Evolutionary conservation across 30 jellyfish, hydroid and myxozoan species (phyloP).

Genomic region (Hydractinia echinata): DNA sequence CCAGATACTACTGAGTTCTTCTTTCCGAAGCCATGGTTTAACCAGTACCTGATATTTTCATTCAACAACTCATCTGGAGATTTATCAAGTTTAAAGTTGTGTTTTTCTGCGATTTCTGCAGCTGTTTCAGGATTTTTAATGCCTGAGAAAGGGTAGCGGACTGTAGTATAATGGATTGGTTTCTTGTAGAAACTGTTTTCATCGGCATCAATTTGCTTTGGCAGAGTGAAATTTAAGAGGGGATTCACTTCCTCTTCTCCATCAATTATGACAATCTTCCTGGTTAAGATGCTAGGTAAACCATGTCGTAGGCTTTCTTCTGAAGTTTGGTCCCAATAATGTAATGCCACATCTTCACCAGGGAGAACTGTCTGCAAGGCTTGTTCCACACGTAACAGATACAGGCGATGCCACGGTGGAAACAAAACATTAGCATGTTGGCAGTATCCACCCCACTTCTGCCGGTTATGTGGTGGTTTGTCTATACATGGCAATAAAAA

Average conservation of each 20-base stretch:
- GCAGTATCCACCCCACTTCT: slow-evolving; percentile 42
- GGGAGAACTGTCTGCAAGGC: slow-evolving; percentile 36
- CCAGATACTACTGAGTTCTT: not conserved
- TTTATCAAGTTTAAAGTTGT: not conserved
- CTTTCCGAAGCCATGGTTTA: no score
- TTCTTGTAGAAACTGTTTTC: not conserved
- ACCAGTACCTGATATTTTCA: no score
- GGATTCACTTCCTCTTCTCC: slow-evolving; percentile 3
- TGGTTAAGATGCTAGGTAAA: slow-evolving; percentile 26
- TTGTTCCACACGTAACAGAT: slow-evolving; percentile 21
- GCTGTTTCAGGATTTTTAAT: slow-evolving; percentile 1
- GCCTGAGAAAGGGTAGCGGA: slow-evolving; percentile 47
- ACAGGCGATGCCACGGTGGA: slow-evolving; percentile 47
- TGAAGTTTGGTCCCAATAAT: slow-evolving; percentile 48
- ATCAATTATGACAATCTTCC: not conserved
- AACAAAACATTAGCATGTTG: slow-evolving; percentile 40
- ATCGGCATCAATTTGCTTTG: not conserved
- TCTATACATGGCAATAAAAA: no score
- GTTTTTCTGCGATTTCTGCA: slow-evolving; percentile 4
- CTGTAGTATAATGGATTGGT: slow-evolving; percentile 25
- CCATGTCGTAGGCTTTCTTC: slow-evolving; percentile 27
- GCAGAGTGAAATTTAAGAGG: slow-evolving; percentile 5
- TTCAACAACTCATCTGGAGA: no score
- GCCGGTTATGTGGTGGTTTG: not conserved
- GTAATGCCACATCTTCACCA: slow-evolving; percentile 15